Evolutionary conservation across 2,888 invertebrate species (phyloP).

Genomic region (Meta bourneti): DNA sequence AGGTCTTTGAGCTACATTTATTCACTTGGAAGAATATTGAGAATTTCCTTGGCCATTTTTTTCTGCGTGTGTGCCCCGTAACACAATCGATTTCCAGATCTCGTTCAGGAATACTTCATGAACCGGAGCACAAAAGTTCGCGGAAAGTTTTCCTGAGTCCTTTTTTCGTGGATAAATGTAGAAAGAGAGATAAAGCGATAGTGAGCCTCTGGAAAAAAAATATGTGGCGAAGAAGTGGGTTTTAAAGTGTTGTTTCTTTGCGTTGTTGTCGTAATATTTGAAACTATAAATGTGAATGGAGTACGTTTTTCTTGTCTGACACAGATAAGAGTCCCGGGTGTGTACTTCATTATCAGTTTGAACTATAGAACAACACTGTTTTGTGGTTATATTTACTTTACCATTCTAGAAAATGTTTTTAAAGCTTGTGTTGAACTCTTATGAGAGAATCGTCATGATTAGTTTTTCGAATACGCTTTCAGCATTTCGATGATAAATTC

Average conservation of each 20-base stretch:
- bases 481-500: no score
- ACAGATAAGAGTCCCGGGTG: no score
- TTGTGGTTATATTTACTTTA: no score
- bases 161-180: neutral
- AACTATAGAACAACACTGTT: no score
- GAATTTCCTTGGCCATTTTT: conserved; percentile 1
- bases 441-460: no score
- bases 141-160: neutral
- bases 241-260: neutral
- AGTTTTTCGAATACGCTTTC: no score
- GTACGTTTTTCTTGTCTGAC: neutral
- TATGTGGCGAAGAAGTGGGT: neutral
- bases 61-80: neutral
- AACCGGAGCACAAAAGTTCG: neutral
- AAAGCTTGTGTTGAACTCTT: no score
- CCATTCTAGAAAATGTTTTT: no score
- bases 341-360: no score
- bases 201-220: neutral
- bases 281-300: neutral
- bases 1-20: conserved; percentile 17
- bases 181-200: neutral
- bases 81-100: conserved; percentile 28
- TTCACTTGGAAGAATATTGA: conserved; percentile 23
- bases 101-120: conserved; percentile 16
- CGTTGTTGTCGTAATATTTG: neutral